A percentile compares a stretch with the other conserved stretches of the same genome.
Evolutionary conservation across 2,113 vertebrate genomes (phyloP).

Genomic region (Cyanoliseus patagonus): DNA sequence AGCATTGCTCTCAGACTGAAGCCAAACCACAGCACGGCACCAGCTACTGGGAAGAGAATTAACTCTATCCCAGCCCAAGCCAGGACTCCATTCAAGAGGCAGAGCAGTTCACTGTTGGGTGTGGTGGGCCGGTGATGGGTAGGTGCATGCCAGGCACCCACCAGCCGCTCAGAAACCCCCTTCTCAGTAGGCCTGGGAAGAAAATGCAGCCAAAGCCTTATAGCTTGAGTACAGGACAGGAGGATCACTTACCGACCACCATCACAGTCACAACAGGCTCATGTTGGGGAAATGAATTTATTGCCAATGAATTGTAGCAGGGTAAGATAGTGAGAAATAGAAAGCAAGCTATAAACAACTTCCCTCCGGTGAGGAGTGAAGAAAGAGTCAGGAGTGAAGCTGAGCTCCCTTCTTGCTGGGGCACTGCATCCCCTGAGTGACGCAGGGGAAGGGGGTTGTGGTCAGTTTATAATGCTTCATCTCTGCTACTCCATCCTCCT

Average conservation of each 20-base stretch:
- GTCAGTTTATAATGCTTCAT: not conserved
- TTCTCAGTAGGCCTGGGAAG: not conserved
- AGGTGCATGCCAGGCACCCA: not conserved
- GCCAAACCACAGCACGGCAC: not conserved
- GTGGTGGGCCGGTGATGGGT: not conserved
- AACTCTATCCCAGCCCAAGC: not conserved
- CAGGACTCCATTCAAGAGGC: not conserved
- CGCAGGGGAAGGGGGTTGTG: not conserved
- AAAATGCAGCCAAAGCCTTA: not conserved
- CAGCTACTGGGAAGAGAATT: not conserved
- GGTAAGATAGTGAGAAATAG: not conserved
- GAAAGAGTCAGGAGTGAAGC: not conserved
- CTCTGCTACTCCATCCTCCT: not conserved
- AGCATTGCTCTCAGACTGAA: not conserved
- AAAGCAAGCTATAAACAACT: not conserved
- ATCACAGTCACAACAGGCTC: not conserved
- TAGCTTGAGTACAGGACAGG: not conserved
- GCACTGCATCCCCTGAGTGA: not conserved
- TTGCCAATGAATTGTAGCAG: not conserved
- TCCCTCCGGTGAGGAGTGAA: not conserved
- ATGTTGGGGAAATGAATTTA: not conserved
- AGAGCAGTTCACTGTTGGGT: accelerated
- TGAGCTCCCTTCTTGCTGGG: not conserved
- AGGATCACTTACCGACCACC: not conserved
- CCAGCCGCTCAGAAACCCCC: not conserved